Percentiles rank a stretch among this genome's conserved stretches.
These are phyloP conservation scores for Homalodisca vitripennis DNA, from an alignment of 1,140 invertebrate genomes.

Conservation along the genomic window DNA sequence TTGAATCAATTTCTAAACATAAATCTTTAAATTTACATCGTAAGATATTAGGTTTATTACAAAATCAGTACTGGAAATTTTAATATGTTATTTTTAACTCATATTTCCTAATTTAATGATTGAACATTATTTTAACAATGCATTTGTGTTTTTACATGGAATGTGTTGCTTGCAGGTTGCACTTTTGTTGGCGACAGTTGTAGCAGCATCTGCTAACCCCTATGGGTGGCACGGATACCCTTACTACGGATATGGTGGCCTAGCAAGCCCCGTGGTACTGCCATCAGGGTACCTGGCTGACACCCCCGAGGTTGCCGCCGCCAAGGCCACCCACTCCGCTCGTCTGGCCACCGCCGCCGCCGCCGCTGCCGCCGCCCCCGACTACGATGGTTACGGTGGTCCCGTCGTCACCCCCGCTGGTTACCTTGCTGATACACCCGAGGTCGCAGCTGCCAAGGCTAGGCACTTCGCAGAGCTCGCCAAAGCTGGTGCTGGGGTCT, in stretches of 20 bases:
- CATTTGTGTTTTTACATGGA: too few species aligned
- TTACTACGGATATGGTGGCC: constrained; percentile 38
- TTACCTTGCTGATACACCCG: constrained; percentile 58
- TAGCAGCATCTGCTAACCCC: not conserved
- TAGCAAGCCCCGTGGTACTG: constrained; percentile 30
- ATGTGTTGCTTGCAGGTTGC: constrained; percentile 11
- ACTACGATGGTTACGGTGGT: constrained; percentile 33
- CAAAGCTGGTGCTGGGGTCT: constrained; percentile 26
- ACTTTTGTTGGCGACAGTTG: constrained; percentile 6
- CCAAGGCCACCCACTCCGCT: constrained; percentile 49
- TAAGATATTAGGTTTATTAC: too few species aligned
- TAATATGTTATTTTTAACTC: too few species aligned
- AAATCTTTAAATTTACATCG: too few species aligned
- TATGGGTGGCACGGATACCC: constrained; percentile 42
- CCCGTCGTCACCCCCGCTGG: constrained; percentile 54
- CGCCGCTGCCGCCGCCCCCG: constrained; percentile 34
- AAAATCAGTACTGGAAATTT: too few species aligned
- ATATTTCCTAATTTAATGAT: too few species aligned
- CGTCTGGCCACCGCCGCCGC: constrained; percentile 28
- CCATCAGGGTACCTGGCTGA: constrained; percentile 50
- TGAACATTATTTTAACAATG: too few species aligned
- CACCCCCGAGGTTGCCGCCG: constrained; percentile 54
- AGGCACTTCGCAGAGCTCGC: constrained; percentile 52
- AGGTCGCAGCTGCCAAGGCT: constrained; percentile 59
- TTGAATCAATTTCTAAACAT: too few species aligned